Percentiles rank a stretch among this genome's conserved stretches.
Conservation (phyloP, 1,140 invertebrate genomes). For the Babylonia areolata region DNA sequence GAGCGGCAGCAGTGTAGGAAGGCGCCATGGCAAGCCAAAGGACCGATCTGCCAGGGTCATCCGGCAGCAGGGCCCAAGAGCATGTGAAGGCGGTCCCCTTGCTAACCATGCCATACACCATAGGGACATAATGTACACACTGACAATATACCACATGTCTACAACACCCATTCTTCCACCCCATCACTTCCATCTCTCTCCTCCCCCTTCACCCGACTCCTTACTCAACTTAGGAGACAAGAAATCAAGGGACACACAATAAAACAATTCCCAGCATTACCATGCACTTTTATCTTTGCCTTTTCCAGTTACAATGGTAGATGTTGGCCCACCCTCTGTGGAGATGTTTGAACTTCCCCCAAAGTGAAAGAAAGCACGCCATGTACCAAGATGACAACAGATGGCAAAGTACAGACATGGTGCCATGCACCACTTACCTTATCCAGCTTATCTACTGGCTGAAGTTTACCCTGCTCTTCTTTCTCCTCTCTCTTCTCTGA, state of each 20-base stretch:
- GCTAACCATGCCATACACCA: slow-evolving; percentile 37
- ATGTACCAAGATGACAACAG: not conserved
- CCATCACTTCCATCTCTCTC: not conserved
- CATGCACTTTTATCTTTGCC: not conserved
- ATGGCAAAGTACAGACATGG: not conserved
- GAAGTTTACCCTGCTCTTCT: slow-evolving; percentile 28
- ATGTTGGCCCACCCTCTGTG: not conserved
- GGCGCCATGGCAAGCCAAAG: slow-evolving; percentile 28
- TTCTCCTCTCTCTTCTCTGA: slow-evolving; percentile 22
- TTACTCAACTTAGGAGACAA: not conserved
- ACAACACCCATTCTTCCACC: not conserved
- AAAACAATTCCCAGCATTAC: not conserved
- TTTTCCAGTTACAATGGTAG: not conserved
- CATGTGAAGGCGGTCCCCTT: slow-evolving; percentile 27
- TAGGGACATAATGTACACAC: slow-evolving; percentile 9
- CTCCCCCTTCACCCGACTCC: not conserved
- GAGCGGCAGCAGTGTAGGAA: not conserved
- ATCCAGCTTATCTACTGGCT: not conserved
- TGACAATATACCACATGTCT: not conserved
- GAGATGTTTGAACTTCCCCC: not conserved
- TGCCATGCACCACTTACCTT: slow-evolving; percentile 32
- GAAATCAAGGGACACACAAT: not conserved
- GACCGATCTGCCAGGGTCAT: not conserved
- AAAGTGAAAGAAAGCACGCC: not conserved
- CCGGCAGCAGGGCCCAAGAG: slow-evolving; percentile 37